These are phyloP conservation scores for Apamea anceps DNA, from an alignment of 2,888 invertebrate genomes.

Conservation along the genomic window DNA sequence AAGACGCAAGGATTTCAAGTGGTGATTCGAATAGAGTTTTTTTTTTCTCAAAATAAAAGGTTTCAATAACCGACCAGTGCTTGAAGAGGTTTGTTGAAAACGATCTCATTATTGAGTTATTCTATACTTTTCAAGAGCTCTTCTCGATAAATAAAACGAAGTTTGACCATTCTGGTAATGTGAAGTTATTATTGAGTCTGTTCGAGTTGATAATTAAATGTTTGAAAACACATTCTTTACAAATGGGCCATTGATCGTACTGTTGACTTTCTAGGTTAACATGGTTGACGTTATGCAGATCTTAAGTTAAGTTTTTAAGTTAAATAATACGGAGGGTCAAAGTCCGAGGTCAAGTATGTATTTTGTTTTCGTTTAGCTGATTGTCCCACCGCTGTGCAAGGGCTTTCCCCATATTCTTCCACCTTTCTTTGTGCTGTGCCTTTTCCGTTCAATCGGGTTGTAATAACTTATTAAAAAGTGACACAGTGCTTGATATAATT, in stretches of 20 bases:
- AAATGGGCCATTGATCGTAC: constrained; percentile 37
- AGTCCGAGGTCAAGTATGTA: neutral
- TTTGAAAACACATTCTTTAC: constrained; percentile 31
- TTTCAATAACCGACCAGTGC: constrained; percentile 81
- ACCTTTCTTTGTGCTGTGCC: no score
- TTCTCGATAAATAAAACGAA: constrained; percentile 50
- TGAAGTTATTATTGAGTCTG: constrained; percentile 40
- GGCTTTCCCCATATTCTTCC: no score
- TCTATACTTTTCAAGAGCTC: constrained; percentile 67
- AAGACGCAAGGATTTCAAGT: constrained; percentile 56
- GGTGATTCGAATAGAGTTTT: constrained; percentile 75
- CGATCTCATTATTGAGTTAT: constrained; percentile 70
- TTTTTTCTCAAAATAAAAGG: constrained; percentile 73
- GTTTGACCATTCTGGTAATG: constrained; percentile 34
- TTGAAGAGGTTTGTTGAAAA: constrained; percentile 63
- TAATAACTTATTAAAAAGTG: no score
- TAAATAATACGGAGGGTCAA: neutral
- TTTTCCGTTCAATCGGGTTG: no score
- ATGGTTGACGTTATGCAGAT: neutral
- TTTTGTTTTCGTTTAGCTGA: accelerated
- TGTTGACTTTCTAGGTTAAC: constrained; percentile 24
- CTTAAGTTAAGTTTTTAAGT: neutral
- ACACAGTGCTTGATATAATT: neutral
- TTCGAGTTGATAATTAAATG: constrained; percentile 54
- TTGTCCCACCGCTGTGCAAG: no score